Percentiles rank a stretch among this genome's conserved stretches.
phyloP scores from a whole-genome alignment of 2,113 vertebrate genomes.

The Oryctolagus cuniculus region DNA sequence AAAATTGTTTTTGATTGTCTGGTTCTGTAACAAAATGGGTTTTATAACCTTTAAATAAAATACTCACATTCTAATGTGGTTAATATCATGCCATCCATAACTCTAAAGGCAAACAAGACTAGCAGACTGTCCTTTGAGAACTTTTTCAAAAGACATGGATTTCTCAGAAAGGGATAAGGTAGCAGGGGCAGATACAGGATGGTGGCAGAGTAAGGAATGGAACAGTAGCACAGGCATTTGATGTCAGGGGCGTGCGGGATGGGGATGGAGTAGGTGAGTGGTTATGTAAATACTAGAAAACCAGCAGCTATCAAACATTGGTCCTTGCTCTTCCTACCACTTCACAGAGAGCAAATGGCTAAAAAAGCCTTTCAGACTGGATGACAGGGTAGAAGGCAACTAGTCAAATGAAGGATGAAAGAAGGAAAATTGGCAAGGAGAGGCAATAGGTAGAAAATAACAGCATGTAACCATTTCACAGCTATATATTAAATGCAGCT shows the following conservation, averaged over 20 bases:
- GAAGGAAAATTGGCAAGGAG: not conserved
- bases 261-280: accelerated
- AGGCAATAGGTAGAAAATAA: not conserved
- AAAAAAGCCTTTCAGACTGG: not conserved
- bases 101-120: not conserved
- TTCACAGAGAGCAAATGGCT: not conserved
- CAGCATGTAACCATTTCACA: not conserved
- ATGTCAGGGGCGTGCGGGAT: accelerated
- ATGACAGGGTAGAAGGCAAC: not conserved
- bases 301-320: not conserved
- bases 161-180: not conserved
- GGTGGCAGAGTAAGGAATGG: not conserved
- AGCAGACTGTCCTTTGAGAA: not conserved
- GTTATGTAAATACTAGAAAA: not conserved
- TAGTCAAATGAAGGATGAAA: not conserved
- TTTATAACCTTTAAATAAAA: not conserved
- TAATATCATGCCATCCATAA: not conserved
- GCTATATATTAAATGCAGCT: not conserved
- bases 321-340: not conserved
- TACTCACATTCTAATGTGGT: not conserved
- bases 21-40: not conserved
- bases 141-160: not conserved
- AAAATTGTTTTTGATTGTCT: not conserved
- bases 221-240: accelerated
- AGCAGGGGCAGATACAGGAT: not conserved